These are phyloP conservation scores for Syndactyla subalaris DNA, from an alignment of 2,797 vertebrate genomes.

Conservation along the genomic window DNA sequence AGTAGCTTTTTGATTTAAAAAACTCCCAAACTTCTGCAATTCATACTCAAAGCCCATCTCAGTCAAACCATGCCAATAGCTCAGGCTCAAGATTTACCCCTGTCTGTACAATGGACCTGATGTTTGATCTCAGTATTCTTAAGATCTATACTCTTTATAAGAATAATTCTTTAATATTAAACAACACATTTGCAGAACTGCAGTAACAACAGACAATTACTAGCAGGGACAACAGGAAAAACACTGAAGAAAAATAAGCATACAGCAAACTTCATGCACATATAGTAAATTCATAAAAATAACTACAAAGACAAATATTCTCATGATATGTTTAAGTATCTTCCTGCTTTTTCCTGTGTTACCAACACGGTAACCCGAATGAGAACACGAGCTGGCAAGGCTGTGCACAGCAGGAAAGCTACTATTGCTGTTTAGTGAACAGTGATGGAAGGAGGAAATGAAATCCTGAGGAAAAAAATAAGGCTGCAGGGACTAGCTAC, in stretches of 20 bases:
- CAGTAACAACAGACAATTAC: background rate
- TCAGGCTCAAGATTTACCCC: background rate
- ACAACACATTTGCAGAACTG: background rate
- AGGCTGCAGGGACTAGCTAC: background rate
- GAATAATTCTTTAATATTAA: background rate
- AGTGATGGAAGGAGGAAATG: background rate
- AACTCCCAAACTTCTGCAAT: background rate
- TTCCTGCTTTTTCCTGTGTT: background rate
- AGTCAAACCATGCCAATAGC: background rate
- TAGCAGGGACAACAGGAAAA: background rate
- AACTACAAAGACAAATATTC: background rate
- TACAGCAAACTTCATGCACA: background rate
- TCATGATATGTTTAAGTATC: background rate
- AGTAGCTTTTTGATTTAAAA: background rate
- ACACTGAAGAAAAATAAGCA: background rate
- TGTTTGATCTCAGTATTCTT: background rate
- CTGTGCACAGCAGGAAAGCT: background rate
- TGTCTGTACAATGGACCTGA: background rate
- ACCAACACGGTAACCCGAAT: background rate
- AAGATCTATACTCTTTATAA: background rate
- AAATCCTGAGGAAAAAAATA: background rate
- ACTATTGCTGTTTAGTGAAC: background rate
- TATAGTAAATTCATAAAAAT: background rate
- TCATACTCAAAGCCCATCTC: background rate
- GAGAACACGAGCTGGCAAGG: background rate